Evolutionary conservation across 2,888 invertebrate genomes (phyloP), one percentile per base, ranked within the genome.

Genomic region (Thecophora atra): DNA sequence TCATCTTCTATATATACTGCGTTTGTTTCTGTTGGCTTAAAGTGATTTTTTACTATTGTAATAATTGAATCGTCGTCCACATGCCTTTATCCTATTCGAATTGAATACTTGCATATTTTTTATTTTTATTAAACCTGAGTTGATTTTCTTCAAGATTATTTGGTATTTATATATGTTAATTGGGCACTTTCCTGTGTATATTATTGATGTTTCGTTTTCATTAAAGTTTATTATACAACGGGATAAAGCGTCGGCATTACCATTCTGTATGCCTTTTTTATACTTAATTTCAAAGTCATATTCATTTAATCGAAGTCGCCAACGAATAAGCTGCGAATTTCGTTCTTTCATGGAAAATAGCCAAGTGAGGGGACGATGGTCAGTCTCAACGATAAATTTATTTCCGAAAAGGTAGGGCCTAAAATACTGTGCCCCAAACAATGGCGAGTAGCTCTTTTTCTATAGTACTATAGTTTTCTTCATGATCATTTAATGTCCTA

Each of bases 301-400:
- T 72, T 74, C 70, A 2, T 60, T 21, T n/a, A 63, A 24, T 47
- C 44, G 42, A 17, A 71, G 26, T 54, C 65, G 24, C 65, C 71
- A 71, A 26, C 58, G 51, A 37, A 54, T 54, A 11, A 70, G 37
- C 30, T 70, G 62, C 7, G 70, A 70, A 65, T 72, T 70, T 1
- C 65, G 66, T 62, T 72, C 28, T 62, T 63, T 52, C 58, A 72
- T 37, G 21, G 67, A 19, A 44, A 71, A 54, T 15, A 54, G 54
- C 82, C 82, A 84, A 15, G 75, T 77, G 3, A 84, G 74, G 0
- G 82, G 81, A 70, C 77, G 78, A 72, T 84, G 81, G 71, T 84
- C 83, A 0, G 82, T 83, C 1, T 80, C 73, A n/a, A 83, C 77
- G 28, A 70, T 76, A 67, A 83, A 82, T 60, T 74, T 78, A 58